A percentile compares a stretch with the other conserved stretches of the same genome.
Conservation (phyloP, 2,797 vertebrate species). For the Remorina albescens region DNA sequence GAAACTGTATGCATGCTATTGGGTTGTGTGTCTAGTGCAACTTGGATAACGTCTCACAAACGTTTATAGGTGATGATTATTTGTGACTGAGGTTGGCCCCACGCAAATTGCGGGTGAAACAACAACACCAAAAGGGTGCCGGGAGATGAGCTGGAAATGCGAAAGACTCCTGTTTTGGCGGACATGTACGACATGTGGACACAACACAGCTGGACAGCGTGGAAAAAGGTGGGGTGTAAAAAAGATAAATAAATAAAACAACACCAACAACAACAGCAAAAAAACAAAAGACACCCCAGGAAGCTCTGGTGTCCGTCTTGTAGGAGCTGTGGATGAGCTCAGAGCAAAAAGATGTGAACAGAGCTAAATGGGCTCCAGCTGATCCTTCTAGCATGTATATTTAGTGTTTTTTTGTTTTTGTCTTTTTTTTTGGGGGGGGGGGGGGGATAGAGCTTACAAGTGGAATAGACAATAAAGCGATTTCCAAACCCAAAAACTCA, state of each 20-base stretch:
- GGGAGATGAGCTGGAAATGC: too few relatives aligned
- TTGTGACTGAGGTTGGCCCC: too few relatives aligned
- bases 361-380: conserved; percentile 12
- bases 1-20: too few relatives aligned
- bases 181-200: neutral
- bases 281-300: too few relatives aligned
- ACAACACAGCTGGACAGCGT: neutral
- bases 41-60: too few relatives aligned
- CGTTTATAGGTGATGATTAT: too few relatives aligned
- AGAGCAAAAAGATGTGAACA: conserved; percentile 1
- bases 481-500: neutral
- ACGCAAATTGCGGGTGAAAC: too few relatives aligned
- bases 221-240: conserved; percentile 1
- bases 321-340: neutral
- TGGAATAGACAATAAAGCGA: neutral
- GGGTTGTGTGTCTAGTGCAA: too few relatives aligned
- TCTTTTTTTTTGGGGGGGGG: too few relatives aligned
- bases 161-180: too few relatives aligned
- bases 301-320: neutral
- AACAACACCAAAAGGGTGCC: too few relatives aligned
- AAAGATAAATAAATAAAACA: conserved; percentile 17
- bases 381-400: conserved; percentile 2
- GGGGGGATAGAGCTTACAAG: neutral
- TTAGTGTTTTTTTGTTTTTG: conserved; percentile 2
- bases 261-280: too few relatives aligned